Evolutionary conservation across 2,113 vertebrate species (phyloP).

Genomic region (Rhipidura dahli): DNA sequence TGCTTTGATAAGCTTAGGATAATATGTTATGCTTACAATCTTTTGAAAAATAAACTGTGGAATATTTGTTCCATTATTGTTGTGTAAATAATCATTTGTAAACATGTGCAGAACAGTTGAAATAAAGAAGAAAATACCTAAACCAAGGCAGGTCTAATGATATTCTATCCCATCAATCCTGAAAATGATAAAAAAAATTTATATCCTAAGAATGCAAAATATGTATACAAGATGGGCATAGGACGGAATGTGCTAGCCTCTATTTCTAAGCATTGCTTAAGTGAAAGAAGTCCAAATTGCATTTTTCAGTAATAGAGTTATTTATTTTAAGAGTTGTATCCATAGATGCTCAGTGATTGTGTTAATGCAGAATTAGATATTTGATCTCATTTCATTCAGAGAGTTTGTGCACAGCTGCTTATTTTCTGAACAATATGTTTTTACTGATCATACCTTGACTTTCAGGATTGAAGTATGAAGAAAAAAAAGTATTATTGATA

Average conservation of each 20-base stretch:
- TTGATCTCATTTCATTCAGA: neutral
- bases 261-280: neutral
- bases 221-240: neutral
- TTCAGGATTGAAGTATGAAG: neutral
- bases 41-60: neutral
- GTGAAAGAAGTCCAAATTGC: neutral
- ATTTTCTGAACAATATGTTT: neutral
- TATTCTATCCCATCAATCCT: neutral
- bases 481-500: neutral
- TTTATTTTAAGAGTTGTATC: neutral
- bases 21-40: neutral
- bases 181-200: neutral
- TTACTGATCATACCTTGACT: neutral
- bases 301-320: neutral
- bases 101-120: neutral
- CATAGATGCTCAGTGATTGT: neutral
- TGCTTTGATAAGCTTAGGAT: neutral
- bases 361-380: neutral
- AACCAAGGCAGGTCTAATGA: neutral
- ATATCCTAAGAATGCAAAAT: rapidly evolving
- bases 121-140: neutral
- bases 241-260: neutral
- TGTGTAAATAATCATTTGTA: neutral
- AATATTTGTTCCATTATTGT: neutral
- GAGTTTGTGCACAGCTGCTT: neutral